Percentiles rank a stretch among this genome's conserved stretches.
Evolutionary conservation across 1,140 invertebrate species (phyloP).

Genomic region (Habropoda laboriosa): DNA sequence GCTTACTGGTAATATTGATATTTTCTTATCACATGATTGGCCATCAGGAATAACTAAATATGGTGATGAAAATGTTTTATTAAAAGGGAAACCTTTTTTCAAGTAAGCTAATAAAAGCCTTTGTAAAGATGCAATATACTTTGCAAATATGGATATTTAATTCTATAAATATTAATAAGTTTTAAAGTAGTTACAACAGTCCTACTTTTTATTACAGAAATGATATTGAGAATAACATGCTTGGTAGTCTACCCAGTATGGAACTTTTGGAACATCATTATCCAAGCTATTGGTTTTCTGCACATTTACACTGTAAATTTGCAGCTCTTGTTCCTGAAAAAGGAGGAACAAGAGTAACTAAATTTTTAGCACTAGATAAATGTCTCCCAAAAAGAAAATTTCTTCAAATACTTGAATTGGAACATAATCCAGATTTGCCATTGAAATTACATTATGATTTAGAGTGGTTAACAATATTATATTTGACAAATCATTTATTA

Average conservation of each 20-base stretch:
- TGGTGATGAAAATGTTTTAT: constrained; percentile 89
- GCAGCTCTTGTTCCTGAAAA: constrained; percentile 88
- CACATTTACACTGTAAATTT: constrained; percentile 98
- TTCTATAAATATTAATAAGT: too few relatives aligned
- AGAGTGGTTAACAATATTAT: constrained; percentile 96
- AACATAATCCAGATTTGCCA: constrained; percentile 82
- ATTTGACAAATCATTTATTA: constrained; percentile 93
- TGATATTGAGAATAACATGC: constrained; percentile 90
- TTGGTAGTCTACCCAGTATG: constrained; percentile 93
- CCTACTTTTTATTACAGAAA: constrained; percentile 81
- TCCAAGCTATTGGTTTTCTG: constrained; percentile 97
- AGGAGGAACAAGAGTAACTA: constrained; percentile 84
- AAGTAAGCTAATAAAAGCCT: constrained; percentile 82
- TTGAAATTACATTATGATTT: constrained; percentile 90
- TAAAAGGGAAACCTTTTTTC: constrained; percentile 93
- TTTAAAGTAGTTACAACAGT: not conserved
- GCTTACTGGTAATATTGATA: constrained; percentile 89
- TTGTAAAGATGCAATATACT: not conserved
- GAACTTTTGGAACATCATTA: constrained; percentile 90
- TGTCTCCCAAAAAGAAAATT: constrained; percentile 94
- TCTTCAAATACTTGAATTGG: constrained; percentile 88
- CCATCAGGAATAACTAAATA: constrained; percentile 93
- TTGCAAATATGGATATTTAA: not conserved
- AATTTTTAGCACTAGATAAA: constrained; percentile 98
- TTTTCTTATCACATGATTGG: constrained; percentile 99